phyloP scores from a whole-genome alignment of 2,113 vertebrate species.

The Dipodomys merriami region DNA sequence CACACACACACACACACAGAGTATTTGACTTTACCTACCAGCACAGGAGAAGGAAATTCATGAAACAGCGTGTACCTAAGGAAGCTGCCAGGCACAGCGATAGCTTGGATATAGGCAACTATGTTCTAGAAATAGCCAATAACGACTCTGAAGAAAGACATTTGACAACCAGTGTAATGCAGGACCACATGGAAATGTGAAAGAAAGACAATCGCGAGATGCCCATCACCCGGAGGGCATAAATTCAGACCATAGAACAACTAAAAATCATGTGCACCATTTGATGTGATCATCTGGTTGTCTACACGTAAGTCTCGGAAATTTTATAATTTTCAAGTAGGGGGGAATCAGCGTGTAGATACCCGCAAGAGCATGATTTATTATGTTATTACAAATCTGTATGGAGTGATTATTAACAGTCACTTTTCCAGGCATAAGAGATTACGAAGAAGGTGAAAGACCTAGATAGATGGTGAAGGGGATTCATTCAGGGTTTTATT shows the following conservation, averaged over 20 bases:
- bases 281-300: no score
- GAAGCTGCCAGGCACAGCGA: not conserved
- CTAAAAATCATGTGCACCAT: no score
- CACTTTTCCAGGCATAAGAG: slow-evolving; percentile 78
- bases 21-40: not conserved
- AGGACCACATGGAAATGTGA: no score
- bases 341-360: not conserved
- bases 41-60: not conserved
- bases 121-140: not conserved
- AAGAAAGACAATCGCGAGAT: not conserved
- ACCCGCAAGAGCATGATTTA: slow-evolving; percentile 48
- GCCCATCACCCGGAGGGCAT: no score
- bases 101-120: no score
- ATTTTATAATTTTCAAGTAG: not conserved
- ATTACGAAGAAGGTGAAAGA: slow-evolving; percentile 81
- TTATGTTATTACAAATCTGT: slow-evolving; percentile 71
- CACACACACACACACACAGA: no score
- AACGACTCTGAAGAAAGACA: not conserved
- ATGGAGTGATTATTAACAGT: slow-evolving; percentile 76
- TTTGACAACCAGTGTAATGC: accelerated
- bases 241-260: no score
- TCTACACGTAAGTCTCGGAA: not conserved
- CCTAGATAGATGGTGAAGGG: slow-evolving; percentile 70
- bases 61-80: not conserved
- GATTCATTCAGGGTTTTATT: slow-evolving; percentile 77